Evolutionary conservation across 2,797 vertebrate genomes (phyloP).

Genomic region (Cyclopterus lumpus): DNA sequence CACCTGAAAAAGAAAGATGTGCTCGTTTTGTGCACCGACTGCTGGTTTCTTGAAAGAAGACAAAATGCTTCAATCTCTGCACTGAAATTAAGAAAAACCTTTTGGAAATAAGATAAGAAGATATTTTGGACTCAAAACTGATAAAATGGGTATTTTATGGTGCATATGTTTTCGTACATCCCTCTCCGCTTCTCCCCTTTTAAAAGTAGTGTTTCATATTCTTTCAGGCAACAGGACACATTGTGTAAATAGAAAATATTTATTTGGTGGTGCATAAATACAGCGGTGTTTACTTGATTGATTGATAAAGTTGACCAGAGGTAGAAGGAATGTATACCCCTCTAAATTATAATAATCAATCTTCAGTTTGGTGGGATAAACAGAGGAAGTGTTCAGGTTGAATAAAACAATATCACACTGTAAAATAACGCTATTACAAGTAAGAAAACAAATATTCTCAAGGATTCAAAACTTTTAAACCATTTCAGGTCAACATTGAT

Average conservation of each 20-base stretch:
- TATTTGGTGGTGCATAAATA: slow-evolving; percentile 72
- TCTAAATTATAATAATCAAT: slow-evolving; percentile 7
- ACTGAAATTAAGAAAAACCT: background rate
- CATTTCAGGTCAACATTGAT: background rate
- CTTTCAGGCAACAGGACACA: slow-evolving; percentile 27
- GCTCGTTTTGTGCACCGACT: background rate
- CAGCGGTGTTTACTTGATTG: slow-evolving; percentile 29
- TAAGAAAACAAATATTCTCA: background rate
- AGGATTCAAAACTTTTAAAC: background rate
- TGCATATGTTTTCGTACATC: background rate
- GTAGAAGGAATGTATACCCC: slow-evolving; percentile 34
- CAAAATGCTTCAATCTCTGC: background rate
- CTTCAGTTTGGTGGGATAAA: slow-evolving; percentile 15
- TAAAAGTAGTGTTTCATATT: background rate
- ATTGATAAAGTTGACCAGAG: slow-evolving; percentile 33
- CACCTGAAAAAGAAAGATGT: background rate
- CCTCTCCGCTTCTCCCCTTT: background rate
- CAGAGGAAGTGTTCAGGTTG: background rate
- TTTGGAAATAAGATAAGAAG: background rate
- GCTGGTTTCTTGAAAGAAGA: background rate
- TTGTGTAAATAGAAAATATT: slow-evolving; percentile 66
- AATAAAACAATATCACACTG: slow-evolving; percentile 2
- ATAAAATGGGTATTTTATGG: background rate
- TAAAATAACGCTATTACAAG: slow-evolving; percentile 13
- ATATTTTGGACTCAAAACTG: background rate